phyloP scores from a whole-genome alignment of 2,888 invertebrate species.

The Nezara viridula region DNA sequence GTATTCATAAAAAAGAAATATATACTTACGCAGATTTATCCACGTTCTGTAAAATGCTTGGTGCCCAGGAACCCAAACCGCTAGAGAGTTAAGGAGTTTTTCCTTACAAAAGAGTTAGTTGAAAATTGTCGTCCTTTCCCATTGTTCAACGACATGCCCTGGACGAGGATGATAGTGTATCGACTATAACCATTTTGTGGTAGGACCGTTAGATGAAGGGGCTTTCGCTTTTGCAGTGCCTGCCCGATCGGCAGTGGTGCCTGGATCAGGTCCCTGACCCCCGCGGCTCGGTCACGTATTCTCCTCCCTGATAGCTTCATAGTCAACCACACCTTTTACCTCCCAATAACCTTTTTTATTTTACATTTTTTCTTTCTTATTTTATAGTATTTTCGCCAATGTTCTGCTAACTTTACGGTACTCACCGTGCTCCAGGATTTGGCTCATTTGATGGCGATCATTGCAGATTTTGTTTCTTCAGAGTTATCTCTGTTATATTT shows the following conservation, averaged over 20 bases:
- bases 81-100: no score
- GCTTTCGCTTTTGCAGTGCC: conserved; percentile 11
- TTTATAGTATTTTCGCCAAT: not conserved
- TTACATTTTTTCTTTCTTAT: not conserved
- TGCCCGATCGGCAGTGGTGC: not conserved
- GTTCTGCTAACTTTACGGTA: conserved; percentile 12
- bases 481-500: not conserved
- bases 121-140: no score
- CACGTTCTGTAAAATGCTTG: no score
- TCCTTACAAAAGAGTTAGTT: no score
- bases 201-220: not conserved
- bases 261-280: conserved; percentile 25
- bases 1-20: no score
- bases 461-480: not conserved
- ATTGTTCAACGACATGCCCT: no score
- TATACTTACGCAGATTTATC: no score
- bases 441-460: not conserved
- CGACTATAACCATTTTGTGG: not conserved
- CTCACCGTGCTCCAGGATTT: not conserved
- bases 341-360: not conserved
- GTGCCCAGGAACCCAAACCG: no score
- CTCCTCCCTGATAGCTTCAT: not conserved
- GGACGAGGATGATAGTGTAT: no score
- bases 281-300: not conserved
- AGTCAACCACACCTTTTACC: conserved; percentile 1